phyloP scores from a whole-genome alignment of 2,113 vertebrate genomes.

The Colinus virginianus region DNA sequence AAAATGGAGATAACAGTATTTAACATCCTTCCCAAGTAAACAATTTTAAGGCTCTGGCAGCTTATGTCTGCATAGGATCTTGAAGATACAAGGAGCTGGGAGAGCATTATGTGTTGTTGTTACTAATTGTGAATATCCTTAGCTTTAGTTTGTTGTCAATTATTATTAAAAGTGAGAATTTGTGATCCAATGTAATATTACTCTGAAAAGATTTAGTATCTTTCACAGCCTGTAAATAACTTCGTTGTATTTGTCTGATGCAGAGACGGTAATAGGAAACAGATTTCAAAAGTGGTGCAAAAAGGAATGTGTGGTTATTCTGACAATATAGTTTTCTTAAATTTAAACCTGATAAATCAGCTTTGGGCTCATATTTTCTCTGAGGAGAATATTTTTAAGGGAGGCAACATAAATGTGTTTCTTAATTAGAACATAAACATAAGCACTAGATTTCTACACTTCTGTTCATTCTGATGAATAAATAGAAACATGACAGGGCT shows the following conservation, averaged over 20 bases:
- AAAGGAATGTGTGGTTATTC: conserved; percentile 67
- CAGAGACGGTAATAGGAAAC: conserved; percentile 66
- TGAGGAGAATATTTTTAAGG: conserved; percentile 26
- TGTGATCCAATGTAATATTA: conserved; percentile 66
- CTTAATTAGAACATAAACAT: conserved; percentile 46
- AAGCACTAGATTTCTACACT: not conserved
- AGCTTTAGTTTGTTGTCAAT: conserved; percentile 51
- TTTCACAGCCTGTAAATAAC: conserved; percentile 76
- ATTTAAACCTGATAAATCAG: conserved; percentile 63
- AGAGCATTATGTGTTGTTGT: conserved; percentile 47
- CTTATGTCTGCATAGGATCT: conserved; percentile 3
- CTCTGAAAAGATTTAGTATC: conserved; percentile 71
- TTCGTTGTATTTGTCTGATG: conserved; percentile 70
- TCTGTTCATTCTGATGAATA: conserved; percentile 8
- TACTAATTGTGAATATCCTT: conserved; percentile 66
- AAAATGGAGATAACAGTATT: conserved; percentile 50
- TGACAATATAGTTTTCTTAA: conserved; percentile 68
- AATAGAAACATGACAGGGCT: not conserved
- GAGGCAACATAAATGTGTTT: conserved; percentile 10
- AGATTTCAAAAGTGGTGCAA: conserved; percentile 63
- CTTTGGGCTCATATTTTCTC: conserved; percentile 32
- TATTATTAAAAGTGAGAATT: conserved; percentile 72
- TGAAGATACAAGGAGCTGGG: conserved; percentile 41
- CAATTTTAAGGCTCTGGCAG: conserved; percentile 46
- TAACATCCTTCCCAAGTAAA: conserved; percentile 50